phyloP scores from a whole-genome alignment of 2,797 vertebrate species.

The Thunnus albacares region DNA sequence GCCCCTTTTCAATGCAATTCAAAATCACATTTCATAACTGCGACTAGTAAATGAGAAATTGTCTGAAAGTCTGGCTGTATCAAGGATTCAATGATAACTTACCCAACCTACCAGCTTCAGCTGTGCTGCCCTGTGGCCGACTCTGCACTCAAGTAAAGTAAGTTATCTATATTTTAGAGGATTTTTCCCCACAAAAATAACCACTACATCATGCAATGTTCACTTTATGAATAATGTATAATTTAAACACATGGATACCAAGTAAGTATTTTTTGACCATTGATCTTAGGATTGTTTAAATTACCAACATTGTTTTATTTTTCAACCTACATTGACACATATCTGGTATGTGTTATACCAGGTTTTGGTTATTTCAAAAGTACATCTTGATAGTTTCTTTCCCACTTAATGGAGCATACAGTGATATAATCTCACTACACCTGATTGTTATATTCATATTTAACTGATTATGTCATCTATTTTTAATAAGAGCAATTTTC shows the following conservation, averaged over 20 bases:
- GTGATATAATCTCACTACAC: background rate
- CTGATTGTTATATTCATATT: background rate
- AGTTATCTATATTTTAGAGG: background rate
- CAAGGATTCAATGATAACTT: background rate
- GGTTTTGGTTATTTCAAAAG: background rate
- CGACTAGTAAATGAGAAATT: background rate
- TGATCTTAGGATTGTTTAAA: background rate
- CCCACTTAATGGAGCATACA: background rate
- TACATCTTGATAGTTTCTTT: background rate
- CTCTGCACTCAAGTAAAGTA: background rate
- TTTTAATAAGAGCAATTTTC: background rate
- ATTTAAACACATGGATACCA: background rate
- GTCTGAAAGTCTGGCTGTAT: background rate
- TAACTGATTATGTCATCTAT: background rate
- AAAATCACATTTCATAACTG: background rate
- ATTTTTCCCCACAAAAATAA: background rate
- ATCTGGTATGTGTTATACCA: background rate
- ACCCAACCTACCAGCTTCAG: background rate
- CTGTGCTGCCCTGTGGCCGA: background rate
- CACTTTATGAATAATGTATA: background rate
- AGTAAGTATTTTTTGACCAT: background rate
- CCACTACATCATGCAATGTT: background rate
- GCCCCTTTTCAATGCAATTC: background rate
- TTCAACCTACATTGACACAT: background rate
- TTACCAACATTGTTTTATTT: background rate